A percentile compares a stretch with the other conserved stretches of the same genome.
These are phyloP conservation scores for Deilephila elpenor DNA, from an alignment of 2,888 invertebrate genomes.

Conservation along the genomic window DNA sequence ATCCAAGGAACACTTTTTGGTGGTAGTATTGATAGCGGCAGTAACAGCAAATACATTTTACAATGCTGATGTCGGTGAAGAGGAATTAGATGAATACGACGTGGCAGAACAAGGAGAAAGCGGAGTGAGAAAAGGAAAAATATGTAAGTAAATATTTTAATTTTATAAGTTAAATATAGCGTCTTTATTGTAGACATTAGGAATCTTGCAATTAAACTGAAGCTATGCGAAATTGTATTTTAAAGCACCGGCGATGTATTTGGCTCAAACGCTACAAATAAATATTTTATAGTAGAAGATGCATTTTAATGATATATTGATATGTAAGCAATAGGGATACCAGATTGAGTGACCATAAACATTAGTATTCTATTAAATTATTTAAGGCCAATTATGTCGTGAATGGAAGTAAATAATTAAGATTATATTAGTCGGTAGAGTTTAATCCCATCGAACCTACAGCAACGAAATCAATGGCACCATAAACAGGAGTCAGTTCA, in stretches of 20 bases:
- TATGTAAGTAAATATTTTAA: conserved; percentile 60
- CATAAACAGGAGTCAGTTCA: too few species aligned
- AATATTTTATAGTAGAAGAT: neutral
- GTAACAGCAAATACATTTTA: conserved; percentile 59
- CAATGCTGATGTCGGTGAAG: conserved; percentile 48
- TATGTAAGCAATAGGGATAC: too few species aligned
- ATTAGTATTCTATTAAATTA: too few species aligned
- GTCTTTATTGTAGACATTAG: neutral
- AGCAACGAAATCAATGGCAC: too few species aligned
- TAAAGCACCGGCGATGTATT: neutral
- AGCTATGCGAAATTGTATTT: conserved; percentile 3
- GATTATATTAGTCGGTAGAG: too few species aligned
- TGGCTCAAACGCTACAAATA: neutral
- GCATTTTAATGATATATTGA: too few species aligned
- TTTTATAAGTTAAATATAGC: neutral
- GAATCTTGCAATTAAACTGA: neutral
- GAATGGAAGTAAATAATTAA: too few species aligned
- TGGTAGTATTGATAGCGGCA: conserved; percentile 51
- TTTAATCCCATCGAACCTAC: too few species aligned
- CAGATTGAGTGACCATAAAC: too few species aligned
- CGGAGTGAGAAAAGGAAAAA: conserved; percentile 62
- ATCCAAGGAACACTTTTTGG: conserved; percentile 54
- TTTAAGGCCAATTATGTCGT: too few species aligned
- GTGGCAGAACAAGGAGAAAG: conserved; percentile 34
- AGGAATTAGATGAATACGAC: conserved; percentile 46